These are phyloP conservation scores for Aramus guarauna DNA, from an alignment of 2,113 vertebrate species.

Conservation along the genomic window DNA sequence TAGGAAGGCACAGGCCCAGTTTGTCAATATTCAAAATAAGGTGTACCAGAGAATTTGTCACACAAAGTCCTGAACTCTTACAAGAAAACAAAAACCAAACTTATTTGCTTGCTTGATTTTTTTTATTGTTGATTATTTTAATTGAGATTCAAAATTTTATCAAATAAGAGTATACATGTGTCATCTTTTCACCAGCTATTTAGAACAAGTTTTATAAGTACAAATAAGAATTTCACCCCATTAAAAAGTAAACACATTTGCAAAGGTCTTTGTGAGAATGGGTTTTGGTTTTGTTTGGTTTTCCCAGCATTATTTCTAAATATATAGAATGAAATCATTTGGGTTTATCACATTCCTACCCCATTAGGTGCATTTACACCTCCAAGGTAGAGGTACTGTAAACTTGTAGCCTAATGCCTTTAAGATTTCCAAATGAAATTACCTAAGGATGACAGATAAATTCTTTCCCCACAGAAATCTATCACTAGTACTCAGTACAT, in stretches of 20 bases:
- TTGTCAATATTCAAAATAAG: not conserved
- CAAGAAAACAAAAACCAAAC: not conserved
- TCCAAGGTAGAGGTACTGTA: not conserved
- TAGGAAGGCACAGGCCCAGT: not conserved
- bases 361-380: not conserved
- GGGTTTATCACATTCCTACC: not conserved
- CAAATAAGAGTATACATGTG: not conserved
- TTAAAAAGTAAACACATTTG: not conserved
- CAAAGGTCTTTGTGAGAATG: not conserved
- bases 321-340: not conserved
- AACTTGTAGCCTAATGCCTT: not conserved
- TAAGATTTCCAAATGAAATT: not conserved
- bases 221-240: not conserved
- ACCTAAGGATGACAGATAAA: not conserved
- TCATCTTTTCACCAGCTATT: not conserved
- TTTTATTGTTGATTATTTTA: not conserved
- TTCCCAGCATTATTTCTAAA: not conserved
- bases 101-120: not conserved
- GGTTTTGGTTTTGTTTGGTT: not conserved
- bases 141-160: not conserved
- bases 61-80: not conserved
- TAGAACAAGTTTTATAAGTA: not conserved
- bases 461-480: not conserved
- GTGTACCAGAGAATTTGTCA: not conserved
- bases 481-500: not conserved